A percentile compares a stretch with the other conserved stretches of the same genome.
Conservation (phyloP, 2,113 vertebrate genomes). For the Aegotheles bennettii region DNA sequence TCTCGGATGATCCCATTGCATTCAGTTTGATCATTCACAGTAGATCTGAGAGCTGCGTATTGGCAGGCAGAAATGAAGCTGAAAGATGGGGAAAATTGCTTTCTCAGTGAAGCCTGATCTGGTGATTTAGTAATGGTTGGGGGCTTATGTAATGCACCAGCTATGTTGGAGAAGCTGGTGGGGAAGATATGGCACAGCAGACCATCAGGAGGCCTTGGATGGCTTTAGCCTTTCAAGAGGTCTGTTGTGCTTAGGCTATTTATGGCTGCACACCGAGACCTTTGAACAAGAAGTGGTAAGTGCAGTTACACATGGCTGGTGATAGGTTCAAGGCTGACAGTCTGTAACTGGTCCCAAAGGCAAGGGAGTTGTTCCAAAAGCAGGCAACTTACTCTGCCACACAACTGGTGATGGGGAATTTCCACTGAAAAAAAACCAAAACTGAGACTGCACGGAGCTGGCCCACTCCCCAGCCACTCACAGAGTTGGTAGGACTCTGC, state of each 20-base stretch:
- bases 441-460: neutral
- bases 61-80: neutral
- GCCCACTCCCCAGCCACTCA: rapidly evolving
- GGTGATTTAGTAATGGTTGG: neutral
- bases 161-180: neutral
- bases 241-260: neutral
- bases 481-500: slow-evolving; percentile 11
- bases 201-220: neutral
- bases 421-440: neutral
- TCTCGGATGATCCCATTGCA: neutral
- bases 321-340: slow-evolving; percentile 13
- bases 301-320: neutral
- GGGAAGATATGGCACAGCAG: neutral
- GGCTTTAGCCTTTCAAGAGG: neutral
- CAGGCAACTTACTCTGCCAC: neutral
- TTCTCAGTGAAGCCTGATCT: rapidly evolving
- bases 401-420: neutral
- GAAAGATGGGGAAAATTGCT: neutral
- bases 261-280: neutral
- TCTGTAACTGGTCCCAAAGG: neutral
- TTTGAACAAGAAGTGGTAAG: slow-evolving; percentile 26
- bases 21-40: neutral
- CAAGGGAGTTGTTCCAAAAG: slow-evolving; percentile 28
- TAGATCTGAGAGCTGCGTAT: neutral
- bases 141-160: neutral